These are phyloP conservation scores for Galeopterus variegatus DNA, from an alignment of 2,113 vertebrate genomes.

Conservation along the genomic window DNA sequence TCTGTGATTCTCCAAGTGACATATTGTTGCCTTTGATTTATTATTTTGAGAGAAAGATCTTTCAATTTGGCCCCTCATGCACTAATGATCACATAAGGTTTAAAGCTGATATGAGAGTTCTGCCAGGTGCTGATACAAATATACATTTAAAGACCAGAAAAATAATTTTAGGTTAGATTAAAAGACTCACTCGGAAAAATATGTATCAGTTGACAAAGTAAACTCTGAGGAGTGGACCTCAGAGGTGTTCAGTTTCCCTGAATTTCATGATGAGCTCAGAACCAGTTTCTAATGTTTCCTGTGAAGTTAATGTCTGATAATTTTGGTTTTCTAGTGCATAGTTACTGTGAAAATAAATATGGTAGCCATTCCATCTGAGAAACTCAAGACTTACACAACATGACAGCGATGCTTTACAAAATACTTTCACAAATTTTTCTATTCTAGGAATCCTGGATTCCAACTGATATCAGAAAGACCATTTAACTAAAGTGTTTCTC, in stretches of 20 bases:
- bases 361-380: not conserved
- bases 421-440: constrained; percentile 5
- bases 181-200: not conserved
- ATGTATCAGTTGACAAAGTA: not conserved
- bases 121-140: not conserved
- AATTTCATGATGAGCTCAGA: not conserved
- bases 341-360: constrained; percentile 5
- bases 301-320: not conserved
- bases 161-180: not conserved
- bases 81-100: not conserved
- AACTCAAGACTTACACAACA: constrained; percentile 20
- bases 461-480: constrained; percentile 15
- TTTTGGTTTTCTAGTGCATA: not conserved
- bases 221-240: not conserved
- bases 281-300: not conserved
- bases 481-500: constrained; percentile 7
- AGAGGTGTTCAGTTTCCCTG: not conserved
- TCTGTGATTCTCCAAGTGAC: not conserved
- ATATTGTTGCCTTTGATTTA: not conserved
- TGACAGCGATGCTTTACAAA: constrained; percentile 31
- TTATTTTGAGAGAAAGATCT: not conserved
- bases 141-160: not conserved
- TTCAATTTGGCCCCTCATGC: not conserved
- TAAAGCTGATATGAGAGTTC: not conserved
- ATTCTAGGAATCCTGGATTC: not conserved